A percentile compares a stretch with the other conserved stretches of the same genome.
These are phyloP conservation scores for Eucera pruinosa DNA, from an alignment of 2,888 invertebrate species.

Conservation along the genomic window DNA sequence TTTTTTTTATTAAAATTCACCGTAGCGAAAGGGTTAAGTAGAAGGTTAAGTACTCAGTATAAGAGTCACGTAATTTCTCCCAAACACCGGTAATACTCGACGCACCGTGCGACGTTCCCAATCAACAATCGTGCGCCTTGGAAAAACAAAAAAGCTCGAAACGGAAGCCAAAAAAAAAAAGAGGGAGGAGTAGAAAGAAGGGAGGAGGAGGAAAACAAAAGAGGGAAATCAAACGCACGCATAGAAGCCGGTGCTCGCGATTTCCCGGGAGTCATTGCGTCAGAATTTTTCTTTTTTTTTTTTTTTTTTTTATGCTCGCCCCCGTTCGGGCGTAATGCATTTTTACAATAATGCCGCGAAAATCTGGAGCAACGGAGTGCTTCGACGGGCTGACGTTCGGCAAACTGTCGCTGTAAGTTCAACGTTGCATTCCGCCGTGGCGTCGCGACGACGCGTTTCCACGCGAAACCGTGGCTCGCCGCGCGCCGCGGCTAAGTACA, in stretches of 20 bases:
- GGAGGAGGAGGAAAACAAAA: not conserved
- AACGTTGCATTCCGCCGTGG: conserved; percentile 5
- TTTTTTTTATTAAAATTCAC: too few species aligned
- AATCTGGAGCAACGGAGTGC: conserved; percentile 45
- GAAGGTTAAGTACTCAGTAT: too few species aligned
- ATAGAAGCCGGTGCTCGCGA: not conserved
- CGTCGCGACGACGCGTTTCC: not conserved
- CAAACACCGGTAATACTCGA: too few species aligned
- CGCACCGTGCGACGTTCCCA: too few species aligned
- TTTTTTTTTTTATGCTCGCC: conserved; percentile 10
- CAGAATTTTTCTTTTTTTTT: conserved; percentile 3
- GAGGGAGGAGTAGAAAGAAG: not conserved
- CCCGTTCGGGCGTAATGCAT: conserved; percentile 43
- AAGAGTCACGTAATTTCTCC: too few species aligned
- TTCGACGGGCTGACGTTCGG: conserved; percentile 29
- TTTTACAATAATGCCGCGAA: conserved; percentile 57
- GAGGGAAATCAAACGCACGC: not conserved
- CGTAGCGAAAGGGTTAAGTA: too few species aligned
- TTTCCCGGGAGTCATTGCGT: not conserved
- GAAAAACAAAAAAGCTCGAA: not conserved
- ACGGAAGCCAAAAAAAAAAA: not conserved
- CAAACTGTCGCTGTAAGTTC: conserved; percentile 40
- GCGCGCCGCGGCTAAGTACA: too few species aligned
- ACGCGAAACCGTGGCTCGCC: not conserved
- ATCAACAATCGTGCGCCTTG: not conserved